Conservation (phyloP, 2,888 invertebrate species). For the Hirtodrosophila confusa region DNA sequence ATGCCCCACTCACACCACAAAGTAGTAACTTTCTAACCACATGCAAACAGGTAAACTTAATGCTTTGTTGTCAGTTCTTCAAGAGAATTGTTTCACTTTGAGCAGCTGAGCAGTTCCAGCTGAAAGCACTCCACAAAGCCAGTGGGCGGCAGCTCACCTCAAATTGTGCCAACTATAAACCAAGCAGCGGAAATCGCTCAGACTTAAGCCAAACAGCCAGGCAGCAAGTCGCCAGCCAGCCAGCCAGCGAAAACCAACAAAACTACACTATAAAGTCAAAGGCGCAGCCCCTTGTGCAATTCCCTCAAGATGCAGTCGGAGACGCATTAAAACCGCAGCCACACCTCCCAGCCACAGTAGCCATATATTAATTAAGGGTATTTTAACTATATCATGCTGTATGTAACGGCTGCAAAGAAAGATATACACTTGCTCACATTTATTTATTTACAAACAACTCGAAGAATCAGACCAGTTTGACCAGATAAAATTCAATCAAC, state of each 20-base stretch:
- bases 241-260: slow-evolving; percentile 19
- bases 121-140: slow-evolving; percentile 22
- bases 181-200: slow-evolving; percentile 48
- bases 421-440: too few species aligned
- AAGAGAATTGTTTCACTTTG: slow-evolving; percentile 53
- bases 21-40: not conserved
- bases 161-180: slow-evolving; percentile 34
- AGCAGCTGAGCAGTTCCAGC: slow-evolving; percentile 25
- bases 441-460: too few species aligned
- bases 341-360: not conserved
- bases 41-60: slow-evolving; percentile 8
- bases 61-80: slow-evolving; percentile 38
- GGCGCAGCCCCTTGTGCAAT: slow-evolving; percentile 41
- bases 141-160: slow-evolving; percentile 9
- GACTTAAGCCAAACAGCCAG: slow-evolving; percentile 30
- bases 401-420: not conserved
- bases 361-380: slow-evolving; percentile 22
- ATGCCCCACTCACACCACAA: slow-evolving; percentile 10
- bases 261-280: slow-evolving; percentile 61
- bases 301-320: slow-evolving; percentile 48
- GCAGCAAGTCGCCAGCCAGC: slow-evolving; percentile 22
- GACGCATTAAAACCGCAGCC: slow-evolving; percentile 34
- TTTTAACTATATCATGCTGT: slow-evolving; percentile 17
- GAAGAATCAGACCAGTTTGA: not conserved
- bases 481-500: too few species aligned